Percentiles rank a stretch among this genome's conserved stretches.
phyloP scores from a whole-genome alignment of 2,797 vertebrate species.

The Siniperca obscura region DNA sequence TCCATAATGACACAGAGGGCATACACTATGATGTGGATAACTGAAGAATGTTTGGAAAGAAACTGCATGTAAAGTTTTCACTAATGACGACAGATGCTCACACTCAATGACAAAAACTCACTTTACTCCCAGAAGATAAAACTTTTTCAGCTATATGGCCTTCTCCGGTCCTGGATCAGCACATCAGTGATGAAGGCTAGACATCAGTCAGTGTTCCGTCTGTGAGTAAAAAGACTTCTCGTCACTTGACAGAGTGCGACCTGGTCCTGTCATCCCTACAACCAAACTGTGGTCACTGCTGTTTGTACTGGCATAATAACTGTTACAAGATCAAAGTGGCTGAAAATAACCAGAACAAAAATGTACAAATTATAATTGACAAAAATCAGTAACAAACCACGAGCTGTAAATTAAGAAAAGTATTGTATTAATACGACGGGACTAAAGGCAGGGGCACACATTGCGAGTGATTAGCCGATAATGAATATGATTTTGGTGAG shows the following conservation, averaged over 20 bases:
- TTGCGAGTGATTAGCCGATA: neutral
- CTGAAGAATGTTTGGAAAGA: neutral
- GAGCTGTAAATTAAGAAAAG: neutral
- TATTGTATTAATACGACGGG: neutral
- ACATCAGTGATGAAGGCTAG: neutral
- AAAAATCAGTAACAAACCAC: neutral
- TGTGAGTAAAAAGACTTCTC: neutral
- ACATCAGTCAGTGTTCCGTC: neutral
- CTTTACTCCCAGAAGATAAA: constrained; percentile 1
- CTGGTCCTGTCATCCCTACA: neutral
- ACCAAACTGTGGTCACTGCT: neutral
- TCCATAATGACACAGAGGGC: constrained; percentile 13
- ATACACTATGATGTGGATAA: neutral
- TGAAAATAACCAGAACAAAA: neutral
- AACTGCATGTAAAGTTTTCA: neutral
- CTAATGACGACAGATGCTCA: neutral
- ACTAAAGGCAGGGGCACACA: neutral
- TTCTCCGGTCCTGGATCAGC: neutral
- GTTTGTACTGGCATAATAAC: neutral
- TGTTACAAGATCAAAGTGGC: neutral
- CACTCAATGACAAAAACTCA: neutral
- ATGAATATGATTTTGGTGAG: neutral
- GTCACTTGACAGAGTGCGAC: neutral
- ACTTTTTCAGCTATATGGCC: neutral
- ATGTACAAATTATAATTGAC: neutral